These are phyloP conservation scores for Sturmia bella DNA, from an alignment of 2,888 invertebrate species.

Conservation along the genomic window DNA sequence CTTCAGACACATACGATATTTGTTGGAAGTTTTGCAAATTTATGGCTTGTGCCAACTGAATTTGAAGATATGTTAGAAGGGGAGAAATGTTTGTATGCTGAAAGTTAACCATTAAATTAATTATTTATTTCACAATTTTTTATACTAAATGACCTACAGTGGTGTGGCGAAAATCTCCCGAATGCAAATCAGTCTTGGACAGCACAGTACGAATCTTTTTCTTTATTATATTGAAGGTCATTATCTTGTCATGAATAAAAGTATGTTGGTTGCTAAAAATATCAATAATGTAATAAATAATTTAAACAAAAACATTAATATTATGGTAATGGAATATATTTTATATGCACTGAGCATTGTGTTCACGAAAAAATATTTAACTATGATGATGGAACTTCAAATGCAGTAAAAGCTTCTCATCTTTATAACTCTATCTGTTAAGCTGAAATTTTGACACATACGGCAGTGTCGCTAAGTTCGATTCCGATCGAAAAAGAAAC, in stretches of 20 bases:
- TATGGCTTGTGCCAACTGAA: constrained; percentile 91
- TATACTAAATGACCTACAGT: constrained; percentile 80
- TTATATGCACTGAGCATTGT: too few species aligned
- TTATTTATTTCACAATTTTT: background rate
- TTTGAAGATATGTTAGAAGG: constrained; percentile 86
- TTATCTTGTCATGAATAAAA: constrained; percentile 75
- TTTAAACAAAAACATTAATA: too few species aligned
- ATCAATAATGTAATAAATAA: too few species aligned
- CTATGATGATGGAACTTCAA: too few species aligned
- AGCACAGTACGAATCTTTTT: constrained; percentile 94
- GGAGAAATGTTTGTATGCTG: constrained; percentile 80
- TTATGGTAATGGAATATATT: too few species aligned
- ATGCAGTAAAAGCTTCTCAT: too few species aligned
- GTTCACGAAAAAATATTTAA: too few species aligned
- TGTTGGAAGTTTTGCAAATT: constrained; percentile 89
- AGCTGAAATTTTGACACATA: too few species aligned
- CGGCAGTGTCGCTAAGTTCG: too few species aligned
- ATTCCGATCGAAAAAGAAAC: too few species aligned
- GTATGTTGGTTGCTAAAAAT: constrained; percentile 38
- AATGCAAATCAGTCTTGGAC: constrained; percentile 92
- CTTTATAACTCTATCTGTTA: too few species aligned
- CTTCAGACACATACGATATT: constrained; percentile 91
- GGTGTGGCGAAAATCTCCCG: constrained; percentile 85
- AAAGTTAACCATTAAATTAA: constrained; percentile 14
- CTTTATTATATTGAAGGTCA: constrained; percentile 83